phyloP scores from a whole-genome alignment of 1,140 invertebrate genomes.

The Telenomus remus region DNA sequence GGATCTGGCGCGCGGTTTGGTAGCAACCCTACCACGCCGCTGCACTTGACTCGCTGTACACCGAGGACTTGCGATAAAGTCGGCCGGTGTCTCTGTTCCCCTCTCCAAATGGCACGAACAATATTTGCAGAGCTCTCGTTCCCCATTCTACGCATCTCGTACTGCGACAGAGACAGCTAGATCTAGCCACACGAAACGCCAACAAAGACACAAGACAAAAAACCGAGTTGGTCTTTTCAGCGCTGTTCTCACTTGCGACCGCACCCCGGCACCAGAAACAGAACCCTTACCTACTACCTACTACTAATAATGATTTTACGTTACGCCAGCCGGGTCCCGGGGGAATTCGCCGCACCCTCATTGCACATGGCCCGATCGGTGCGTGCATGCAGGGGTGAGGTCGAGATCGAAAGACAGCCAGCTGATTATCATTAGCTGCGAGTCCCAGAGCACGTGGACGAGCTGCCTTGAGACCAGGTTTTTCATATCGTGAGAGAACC shows the following conservation, averaged over 20 bases:
- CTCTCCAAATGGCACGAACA: conserved; percentile 64
- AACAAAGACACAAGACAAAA: too few relatives aligned
- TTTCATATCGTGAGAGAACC: conserved; percentile 23
- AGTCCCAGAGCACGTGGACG: conserved; percentile 59
- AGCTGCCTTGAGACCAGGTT: not conserved
- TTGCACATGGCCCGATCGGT: conserved; percentile 73
- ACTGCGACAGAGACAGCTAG: conserved; percentile 13
- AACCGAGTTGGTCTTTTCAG: too few relatives aligned
- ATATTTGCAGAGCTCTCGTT: conserved; percentile 75
- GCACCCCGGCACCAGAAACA: conserved; percentile 60
- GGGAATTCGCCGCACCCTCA: conserved; percentile 74
- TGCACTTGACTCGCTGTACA: conserved; percentile 65
- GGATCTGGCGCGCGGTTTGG: conserved; percentile 46
- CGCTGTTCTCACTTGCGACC: conserved; percentile 25
- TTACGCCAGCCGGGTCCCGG: conserved; percentile 72
- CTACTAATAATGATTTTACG: conserved; percentile 76
- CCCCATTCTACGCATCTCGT: conserved; percentile 33
- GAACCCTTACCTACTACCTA: conserved; percentile 72
- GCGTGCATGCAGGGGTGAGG: conserved; percentile 53
- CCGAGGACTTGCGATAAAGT: conserved; percentile 60
- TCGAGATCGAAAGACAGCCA: conserved; percentile 60
- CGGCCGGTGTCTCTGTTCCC: conserved; percentile 39
- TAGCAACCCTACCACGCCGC: conserved; percentile 59
- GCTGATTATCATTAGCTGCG: conserved; percentile 72
- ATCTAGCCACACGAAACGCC: too few relatives aligned